These are phyloP conservation scores for Himalopsyche tibetana DNA, from an alignment of 2,888 invertebrate species.

Conservation along the genomic window DNA sequence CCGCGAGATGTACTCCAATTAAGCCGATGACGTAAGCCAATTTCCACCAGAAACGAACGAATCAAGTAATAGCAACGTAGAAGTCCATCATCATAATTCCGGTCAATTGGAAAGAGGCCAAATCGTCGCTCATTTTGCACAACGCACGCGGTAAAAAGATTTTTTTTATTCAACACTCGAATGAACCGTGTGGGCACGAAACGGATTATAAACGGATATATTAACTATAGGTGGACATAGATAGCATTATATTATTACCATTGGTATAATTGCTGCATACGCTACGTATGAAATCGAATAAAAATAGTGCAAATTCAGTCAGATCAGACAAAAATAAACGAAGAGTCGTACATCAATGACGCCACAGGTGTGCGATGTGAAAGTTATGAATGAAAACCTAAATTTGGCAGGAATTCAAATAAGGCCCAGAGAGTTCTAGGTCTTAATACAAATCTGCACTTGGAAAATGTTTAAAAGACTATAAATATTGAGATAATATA, in stretches of 20 bases:
- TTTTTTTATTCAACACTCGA: conserved; percentile 33
- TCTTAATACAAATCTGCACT: background rate
- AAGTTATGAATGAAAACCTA: conserved; percentile 10
- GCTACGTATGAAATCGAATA: background rate
- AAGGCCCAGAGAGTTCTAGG: background rate
- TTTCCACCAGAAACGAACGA: conserved; percentile 36
- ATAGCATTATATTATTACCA: background rate
- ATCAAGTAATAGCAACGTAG: conserved; percentile 15
- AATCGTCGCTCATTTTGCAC: conserved; percentile 40
- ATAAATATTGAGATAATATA: too few species aligned
- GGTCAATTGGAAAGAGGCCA: conserved; percentile 43
- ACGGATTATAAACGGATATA: background rate
- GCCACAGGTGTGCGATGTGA: background rate
- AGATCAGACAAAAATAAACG: background rate
- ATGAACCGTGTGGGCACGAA: background rate
- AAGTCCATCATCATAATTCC: conserved; percentile 40
- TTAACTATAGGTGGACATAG: background rate
- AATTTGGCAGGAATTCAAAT: conserved; percentile 18
- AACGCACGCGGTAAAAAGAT: conserved; percentile 27
- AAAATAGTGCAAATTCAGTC: background rate
- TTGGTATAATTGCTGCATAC: background rate
- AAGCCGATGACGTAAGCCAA: conserved; percentile 20
- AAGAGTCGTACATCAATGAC: background rate
- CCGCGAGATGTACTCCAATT: conserved; percentile 5
- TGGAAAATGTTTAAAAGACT: too few species aligned